Evolutionary conservation across 1,140 invertebrate genomes (phyloP), one percentile per base, ranked within the genome.

Genomic region (Aradophagus sp.): DNA sequence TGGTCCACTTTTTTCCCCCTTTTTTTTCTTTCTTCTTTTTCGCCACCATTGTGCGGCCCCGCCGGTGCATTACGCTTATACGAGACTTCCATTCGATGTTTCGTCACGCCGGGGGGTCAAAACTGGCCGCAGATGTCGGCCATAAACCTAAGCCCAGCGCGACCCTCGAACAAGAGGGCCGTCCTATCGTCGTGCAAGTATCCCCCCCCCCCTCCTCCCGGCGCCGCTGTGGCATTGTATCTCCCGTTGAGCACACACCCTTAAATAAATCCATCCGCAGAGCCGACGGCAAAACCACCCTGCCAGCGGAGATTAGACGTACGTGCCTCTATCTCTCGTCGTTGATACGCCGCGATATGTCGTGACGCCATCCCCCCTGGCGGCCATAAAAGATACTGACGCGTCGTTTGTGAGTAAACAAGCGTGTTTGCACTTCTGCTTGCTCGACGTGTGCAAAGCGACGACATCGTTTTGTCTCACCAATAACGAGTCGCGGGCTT

Each of bases 41-140:
- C 2, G 42, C 12, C n/a, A 2, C 20, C 31, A 62, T 38, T 65
- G 48, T 53, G 26, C 69, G 41, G 56, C 10, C 17, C 17, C 10
- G 19, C 35, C 13, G 8, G 14, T 39, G 12, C 12, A 44, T 38
- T 42, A 50, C 38, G 45, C 41, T 50, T 17, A 15, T 44, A 53
- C 27, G 31, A 34, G 50, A 66, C 63, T 65, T 52, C 42, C 36
- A 39, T 77, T 80, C 76, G 73, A 52, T 68, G 72, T 82, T 83
- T 83, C 80, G 80, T 85, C 80, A 83, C 79, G 75, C 79, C 62
- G 48, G 80, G 80, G 80, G 79, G 80, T 82, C 80, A 80, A 78
- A 82, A 81, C 81, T 83, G 79, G 74, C 83, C 82, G 80, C 83
- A 85, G 83, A 85, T 85, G 83, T 82, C 80, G 77, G 61, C 74